Conservation (phyloP, 2,888 invertebrate genomes). For the Lasioglossum oenotherae region DNA sequence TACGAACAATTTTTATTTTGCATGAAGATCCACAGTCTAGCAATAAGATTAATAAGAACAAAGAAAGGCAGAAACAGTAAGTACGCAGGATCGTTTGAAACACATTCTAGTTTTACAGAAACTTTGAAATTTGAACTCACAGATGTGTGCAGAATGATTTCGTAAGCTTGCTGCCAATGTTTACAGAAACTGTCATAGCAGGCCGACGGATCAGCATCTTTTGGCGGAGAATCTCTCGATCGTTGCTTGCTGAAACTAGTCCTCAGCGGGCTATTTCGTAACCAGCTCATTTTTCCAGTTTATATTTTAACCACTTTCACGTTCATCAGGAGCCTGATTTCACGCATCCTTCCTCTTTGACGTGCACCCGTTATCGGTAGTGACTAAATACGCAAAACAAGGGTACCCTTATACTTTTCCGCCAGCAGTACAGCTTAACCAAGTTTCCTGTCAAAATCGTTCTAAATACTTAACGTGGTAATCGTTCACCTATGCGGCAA, state of each 20-base stretch:
- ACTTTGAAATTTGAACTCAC: slow-evolving; percentile 81
- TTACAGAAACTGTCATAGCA: slow-evolving; percentile 97
- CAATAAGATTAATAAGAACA: neutral
- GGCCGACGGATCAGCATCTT: slow-evolving; percentile 93
- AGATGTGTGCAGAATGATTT: slow-evolving; percentile 92
- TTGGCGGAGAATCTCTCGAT: slow-evolving; percentile 88
- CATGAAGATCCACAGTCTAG: too few relatives aligned
- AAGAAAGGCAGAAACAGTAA: neutral
- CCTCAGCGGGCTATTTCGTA: slow-evolving; percentile 87
- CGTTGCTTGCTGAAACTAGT: slow-evolving; percentile 86
- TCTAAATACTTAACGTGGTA: slow-evolving; percentile 61
- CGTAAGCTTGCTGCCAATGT: slow-evolving; percentile 96
- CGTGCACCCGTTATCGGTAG: slow-evolving; percentile 5
- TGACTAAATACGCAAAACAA: neutral
- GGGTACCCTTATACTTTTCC: neutral
- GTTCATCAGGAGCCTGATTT: slow-evolving; percentile 26
- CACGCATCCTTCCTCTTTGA: slow-evolving; percentile 23
- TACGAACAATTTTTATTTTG: too few relatives aligned
- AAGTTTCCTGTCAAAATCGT: slow-evolving; percentile 53
- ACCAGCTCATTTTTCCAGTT: slow-evolving; percentile 88
- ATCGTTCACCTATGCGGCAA: slow-evolving; percentile 50
- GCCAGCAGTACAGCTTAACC: slow-evolving; percentile 21
- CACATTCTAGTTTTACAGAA: neutral
- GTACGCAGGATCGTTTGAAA: neutral
- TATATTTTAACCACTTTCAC: slow-evolving; percentile 20